Base-by-base conservation (phyloP, 1,140 invertebrate genomes). In the Dufourea novaeangliae region DNA sequence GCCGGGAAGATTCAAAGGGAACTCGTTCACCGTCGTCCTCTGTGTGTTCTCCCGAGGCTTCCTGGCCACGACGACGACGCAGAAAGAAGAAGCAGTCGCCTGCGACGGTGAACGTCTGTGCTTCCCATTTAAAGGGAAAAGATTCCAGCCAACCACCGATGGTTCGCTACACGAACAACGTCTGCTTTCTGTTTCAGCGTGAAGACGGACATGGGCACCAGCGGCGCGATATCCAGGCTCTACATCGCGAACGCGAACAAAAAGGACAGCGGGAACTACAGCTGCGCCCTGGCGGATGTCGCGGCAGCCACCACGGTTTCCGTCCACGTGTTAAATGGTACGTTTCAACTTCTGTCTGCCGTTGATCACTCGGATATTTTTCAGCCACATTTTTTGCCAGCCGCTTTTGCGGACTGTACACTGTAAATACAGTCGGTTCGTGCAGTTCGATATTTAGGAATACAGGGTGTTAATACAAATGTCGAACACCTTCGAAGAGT, bases 191-290 rank as follows among this genome's bases (percentile, higher is more conserved):
- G 62, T 79, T 79, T 27, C 93, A 97, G 96, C 86, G 96, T 97
- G 34, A 97, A 97, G 92, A 97, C 96, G 50, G 96, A 96, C 90
- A 95, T 96, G 87, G 94, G 95, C 62, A 93, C 94, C 14, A 95
- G 95, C 82, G 95, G 96, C 27, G 96, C 96, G 17, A 93, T 96
- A 39, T 97, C 96, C 70, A 93, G 95, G 22, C 94, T 97, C 59
- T 96, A 96, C 91, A 97, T 97, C 79, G 95, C 96, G 74, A 97
- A 97, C 90, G 96, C 96, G 37, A 95, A 96, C 87, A 94, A 95
- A 81, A 94, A 95, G 82, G 96, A 97, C 88, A 97, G 96, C n/a
- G 96, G 96, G 29, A 97, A 97, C 89, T 97, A 97, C 89, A 96
- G 96, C 63, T 97, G 97, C 86, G 94, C 95, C 27, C 92, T 97